Evolutionary conservation across 2,888 invertebrate species (phyloP).

Genomic region (Hymenopus coronatus): DNA sequence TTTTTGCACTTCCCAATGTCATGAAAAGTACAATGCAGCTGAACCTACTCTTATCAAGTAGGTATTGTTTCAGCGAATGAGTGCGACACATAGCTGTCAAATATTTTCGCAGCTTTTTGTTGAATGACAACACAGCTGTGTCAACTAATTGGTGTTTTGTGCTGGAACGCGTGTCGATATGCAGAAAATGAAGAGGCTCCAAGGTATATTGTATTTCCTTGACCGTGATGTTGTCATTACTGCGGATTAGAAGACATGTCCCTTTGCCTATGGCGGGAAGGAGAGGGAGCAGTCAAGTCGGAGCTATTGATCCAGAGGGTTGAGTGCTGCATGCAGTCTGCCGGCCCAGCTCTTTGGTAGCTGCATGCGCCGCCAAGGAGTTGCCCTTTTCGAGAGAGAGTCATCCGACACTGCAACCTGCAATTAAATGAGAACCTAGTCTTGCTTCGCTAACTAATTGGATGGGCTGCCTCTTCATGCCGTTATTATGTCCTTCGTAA

Average conservation of each 20-base stretch:
- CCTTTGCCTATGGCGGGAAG: not conserved
- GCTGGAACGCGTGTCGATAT: too few relatives aligned
- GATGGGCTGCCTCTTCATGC: not conserved
- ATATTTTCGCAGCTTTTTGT: too few relatives aligned
- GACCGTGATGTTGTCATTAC: not conserved
- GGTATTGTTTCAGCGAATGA: too few relatives aligned
- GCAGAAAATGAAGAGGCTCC: too few relatives aligned
- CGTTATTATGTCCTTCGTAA: not conserved
- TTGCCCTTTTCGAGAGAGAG: not conserved
- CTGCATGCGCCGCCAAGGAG: not conserved
- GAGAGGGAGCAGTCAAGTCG: not conserved
- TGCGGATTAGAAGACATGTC: not conserved
- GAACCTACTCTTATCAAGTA: too few relatives aligned
- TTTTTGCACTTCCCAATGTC: too few relatives aligned
- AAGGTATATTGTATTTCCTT: not conserved
- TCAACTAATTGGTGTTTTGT: too few relatives aligned
- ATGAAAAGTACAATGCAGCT: too few relatives aligned
- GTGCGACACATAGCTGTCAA: too few relatives aligned
- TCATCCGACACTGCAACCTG: not conserved
- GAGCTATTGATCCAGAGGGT: not conserved
- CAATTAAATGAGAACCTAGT: not conserved
- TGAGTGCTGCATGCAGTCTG: not conserved
- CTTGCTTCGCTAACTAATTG: not conserved
- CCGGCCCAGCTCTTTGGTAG: not conserved
- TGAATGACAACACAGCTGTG: too few relatives aligned